Evolutionary conservation across 37 sponge, comb jelly and placozoan species (phyloP).

Genomic region (Cladorhizidae sp.): DNA sequence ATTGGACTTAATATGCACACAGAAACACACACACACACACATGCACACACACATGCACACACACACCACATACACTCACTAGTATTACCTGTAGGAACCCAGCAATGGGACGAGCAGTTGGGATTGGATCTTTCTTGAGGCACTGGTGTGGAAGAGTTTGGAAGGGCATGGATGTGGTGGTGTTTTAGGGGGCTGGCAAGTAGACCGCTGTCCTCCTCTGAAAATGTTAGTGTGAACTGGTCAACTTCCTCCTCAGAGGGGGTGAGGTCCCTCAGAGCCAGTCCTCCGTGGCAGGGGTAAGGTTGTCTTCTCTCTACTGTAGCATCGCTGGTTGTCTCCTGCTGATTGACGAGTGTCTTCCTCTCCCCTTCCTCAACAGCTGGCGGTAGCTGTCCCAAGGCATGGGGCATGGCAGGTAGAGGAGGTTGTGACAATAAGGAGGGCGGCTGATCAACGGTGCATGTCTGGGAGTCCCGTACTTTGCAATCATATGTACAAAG

Average conservation of each 20-base stretch:
- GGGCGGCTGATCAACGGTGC: not conserved
- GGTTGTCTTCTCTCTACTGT: too few species aligned
- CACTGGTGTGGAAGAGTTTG: too few species aligned
- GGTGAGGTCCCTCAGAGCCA: not conserved
- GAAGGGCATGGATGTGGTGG: too few species aligned
- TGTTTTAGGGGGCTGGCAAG: not conserved
- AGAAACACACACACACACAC: too few species aligned
- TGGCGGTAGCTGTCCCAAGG: not conserved
- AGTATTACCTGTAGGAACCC: too few species aligned
- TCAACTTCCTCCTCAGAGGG: not conserved
- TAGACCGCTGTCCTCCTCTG: not conserved
- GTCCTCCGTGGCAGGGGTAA: constrained; percentile 1
- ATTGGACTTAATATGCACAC: too few species aligned
- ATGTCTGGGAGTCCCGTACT: too few species aligned
- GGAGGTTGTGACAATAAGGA: not conserved
- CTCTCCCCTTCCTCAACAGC: not conserved
- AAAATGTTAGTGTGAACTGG: constrained; percentile 1
- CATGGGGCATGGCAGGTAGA: not conserved
- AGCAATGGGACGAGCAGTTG: too few species aligned
- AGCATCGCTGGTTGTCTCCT: too few species aligned
- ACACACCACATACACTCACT: not conserved
- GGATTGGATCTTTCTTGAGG: too few species aligned
- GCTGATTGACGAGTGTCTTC: too few species aligned
- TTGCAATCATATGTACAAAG: too few species aligned
- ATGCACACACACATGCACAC: not conserved